Percentiles rank a stretch among this genome's conserved stretches.
Conservation (phyloP, 2,113 vertebrate genomes). For the Trichomycterus rosablanca region DNA sequence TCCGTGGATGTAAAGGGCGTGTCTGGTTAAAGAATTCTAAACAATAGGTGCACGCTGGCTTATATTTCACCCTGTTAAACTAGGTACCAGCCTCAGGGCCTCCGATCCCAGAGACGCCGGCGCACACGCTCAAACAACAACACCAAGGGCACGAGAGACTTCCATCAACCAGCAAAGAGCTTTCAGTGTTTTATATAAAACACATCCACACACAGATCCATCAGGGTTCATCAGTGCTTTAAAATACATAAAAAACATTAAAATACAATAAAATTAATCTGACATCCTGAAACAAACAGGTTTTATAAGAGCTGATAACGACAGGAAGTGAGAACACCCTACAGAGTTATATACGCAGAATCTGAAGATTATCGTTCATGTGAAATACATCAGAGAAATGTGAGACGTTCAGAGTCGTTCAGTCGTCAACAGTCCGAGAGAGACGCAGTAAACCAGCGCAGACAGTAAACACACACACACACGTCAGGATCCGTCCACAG, state of each 20-base stretch:
- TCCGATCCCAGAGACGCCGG: constrained; percentile 14
- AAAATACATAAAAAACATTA: background rate
- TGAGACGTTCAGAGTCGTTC: too few relatives aligned
- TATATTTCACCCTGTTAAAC: constrained; percentile 30
- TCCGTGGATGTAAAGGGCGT: constrained; percentile 21
- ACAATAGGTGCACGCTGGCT: constrained; percentile 16
- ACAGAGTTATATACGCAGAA: too few relatives aligned
- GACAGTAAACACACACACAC: too few relatives aligned
- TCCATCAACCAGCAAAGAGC: background rate
- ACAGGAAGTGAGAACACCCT: too few relatives aligned
- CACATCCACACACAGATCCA: background rate
- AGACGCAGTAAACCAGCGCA: too few relatives aligned
- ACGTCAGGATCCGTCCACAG: too few relatives aligned
- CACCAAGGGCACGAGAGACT: background rate
- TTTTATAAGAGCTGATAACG: too few relatives aligned
- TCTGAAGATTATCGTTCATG: too few relatives aligned
- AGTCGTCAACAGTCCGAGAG: too few relatives aligned
- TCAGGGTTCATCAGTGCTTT: background rate
- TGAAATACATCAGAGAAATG: too few relatives aligned
- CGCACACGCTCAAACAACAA: constrained; percentile 4
- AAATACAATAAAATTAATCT: background rate
- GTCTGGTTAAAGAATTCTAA: constrained; percentile 1
- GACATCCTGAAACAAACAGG: too few relatives aligned
- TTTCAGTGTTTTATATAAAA: background rate
- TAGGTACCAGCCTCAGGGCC: constrained; percentile 12